These are phyloP conservation scores for Grammomys surdaster DNA, from an alignment of 2,113 vertebrate genomes.

Conservation along the genomic window DNA sequence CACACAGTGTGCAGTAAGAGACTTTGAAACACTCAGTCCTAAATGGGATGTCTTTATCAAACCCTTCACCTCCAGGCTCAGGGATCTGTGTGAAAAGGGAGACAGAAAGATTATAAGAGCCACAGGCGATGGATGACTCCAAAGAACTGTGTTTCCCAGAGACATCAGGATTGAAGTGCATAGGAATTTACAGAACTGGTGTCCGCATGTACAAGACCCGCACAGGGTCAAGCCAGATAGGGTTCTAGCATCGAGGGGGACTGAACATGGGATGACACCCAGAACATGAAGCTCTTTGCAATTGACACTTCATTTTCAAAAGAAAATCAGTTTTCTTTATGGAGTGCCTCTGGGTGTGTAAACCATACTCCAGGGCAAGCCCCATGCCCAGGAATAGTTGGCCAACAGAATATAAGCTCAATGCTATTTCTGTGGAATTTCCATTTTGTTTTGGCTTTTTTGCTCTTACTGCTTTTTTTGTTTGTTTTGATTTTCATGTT, in stretches of 20 bases:
- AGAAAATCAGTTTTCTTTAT: neutral
- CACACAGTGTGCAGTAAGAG: neutral
- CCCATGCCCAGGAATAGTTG: neutral
- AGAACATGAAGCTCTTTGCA: neutral
- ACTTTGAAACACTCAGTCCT: too few relatives aligned
- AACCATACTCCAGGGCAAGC: neutral
- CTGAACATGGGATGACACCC: neutral
- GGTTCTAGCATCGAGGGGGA: neutral
- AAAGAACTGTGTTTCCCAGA: neutral
- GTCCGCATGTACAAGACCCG: neutral
- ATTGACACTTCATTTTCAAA: neutral
- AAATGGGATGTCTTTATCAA: too few relatives aligned
- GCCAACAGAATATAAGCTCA: neutral
- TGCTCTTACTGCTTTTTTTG: neutral
- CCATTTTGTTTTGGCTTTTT: neutral
- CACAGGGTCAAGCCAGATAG: neutral
- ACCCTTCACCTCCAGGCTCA: neutral
- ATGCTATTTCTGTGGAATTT: neutral
- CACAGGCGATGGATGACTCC: neutral
- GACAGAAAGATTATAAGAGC: neutral
- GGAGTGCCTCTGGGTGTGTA: neutral
- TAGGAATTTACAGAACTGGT: neutral
- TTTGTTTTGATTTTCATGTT: neutral
- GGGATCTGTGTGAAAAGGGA: too few relatives aligned
- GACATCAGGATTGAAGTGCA: neutral